Evolutionary conservation across 2,797 vertebrate species (phyloP).

Genomic region (Coregonus suidteri): DNA sequence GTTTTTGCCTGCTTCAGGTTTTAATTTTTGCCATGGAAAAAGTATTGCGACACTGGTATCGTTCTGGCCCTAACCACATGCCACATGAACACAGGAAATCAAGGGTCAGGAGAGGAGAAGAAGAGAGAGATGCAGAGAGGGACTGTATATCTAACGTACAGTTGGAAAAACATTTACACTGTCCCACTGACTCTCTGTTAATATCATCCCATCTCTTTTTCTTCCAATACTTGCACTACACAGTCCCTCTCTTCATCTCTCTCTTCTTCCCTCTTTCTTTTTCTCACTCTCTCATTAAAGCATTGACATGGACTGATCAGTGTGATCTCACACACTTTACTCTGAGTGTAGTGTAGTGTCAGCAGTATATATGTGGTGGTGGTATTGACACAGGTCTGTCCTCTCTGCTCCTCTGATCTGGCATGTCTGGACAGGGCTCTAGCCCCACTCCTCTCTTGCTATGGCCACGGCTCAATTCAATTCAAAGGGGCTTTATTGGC

Average conservation of each 20-base stretch:
- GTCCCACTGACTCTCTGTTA: neutral
- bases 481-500: no score
- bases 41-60: no score
- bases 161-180: neutral
- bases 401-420: conserved; percentile 46
- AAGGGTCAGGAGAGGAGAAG: neutral
- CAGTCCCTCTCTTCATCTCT: conserved; percentile 31
- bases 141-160: neutral
- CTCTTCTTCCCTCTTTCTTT: neutral
- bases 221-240: neutral
- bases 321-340: no score
- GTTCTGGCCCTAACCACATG: no score
- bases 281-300: conserved; percentile 15
- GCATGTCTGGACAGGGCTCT: conserved; percentile 61
- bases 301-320: conserved; percentile 45
- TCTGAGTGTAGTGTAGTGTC: conserved; percentile 47
- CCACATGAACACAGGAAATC: neutral
- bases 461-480: no score
- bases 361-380: conserved; percentile 63
- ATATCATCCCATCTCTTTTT: neutral
- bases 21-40: no score
- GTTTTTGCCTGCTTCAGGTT: no score
- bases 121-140: neutral
- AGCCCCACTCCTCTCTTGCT: conserved; percentile 65
- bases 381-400: conserved; percentile 76